Evolutionary conservation across 2,888 invertebrate species (phyloP).

Genomic region (Eupithecia tripunctaria): DNA sequence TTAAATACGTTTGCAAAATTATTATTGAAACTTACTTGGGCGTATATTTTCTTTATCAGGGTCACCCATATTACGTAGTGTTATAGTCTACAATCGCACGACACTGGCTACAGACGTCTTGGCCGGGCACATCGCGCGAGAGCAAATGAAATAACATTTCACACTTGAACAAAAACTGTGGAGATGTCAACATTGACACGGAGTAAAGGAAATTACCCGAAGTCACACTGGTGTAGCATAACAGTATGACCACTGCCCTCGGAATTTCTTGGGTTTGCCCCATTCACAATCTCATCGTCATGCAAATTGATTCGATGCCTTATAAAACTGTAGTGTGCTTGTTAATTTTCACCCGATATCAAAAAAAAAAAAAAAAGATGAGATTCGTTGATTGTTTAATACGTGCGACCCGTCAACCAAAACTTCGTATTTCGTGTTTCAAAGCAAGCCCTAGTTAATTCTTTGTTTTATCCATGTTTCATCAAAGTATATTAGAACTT

Average conservation of each 20-base stretch:
- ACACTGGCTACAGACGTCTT: conserved; percentile 23
- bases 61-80: conserved; percentile 47
- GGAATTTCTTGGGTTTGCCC: background rate
- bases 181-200: conserved; percentile 20
- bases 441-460: too few species aligned
- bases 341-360: background rate
- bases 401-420: too few species aligned
- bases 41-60: conserved; percentile 48
- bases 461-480: too few species aligned
- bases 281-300: background rate
- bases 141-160: conserved; percentile 22
- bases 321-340: background rate
- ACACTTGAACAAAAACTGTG: conserved; percentile 18
- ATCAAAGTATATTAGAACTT: too few species aligned
- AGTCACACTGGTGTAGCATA: too few species aligned
- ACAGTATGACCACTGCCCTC: too few species aligned
- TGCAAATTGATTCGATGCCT: background rate
- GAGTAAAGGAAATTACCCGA: too few species aligned
- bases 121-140: conserved; percentile 10
- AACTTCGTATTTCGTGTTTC: too few species aligned
- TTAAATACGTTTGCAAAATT: background rate
- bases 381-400: too few species aligned
- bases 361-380: too few species aligned
- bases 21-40: conserved; percentile 54
- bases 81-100: conserved; percentile 23